These are phyloP conservation scores for Sphaerophoria rueppellii DNA, from an alignment of 2,888 invertebrate genomes.

Conservation along the genomic window DNA sequence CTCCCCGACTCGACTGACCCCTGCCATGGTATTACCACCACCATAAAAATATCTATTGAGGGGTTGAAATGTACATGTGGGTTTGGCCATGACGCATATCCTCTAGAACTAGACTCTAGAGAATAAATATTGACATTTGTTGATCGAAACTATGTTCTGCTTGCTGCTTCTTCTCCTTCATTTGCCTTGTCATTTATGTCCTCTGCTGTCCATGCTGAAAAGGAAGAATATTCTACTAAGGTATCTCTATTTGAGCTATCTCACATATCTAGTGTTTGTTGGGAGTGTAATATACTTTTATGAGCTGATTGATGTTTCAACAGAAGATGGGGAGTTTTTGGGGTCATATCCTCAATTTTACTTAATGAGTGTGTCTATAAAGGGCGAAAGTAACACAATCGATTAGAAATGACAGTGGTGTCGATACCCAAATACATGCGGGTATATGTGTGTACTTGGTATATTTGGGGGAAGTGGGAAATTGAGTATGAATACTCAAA, in stretches of 20 bases:
- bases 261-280: neutral
- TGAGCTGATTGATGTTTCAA: constrained; percentile 28
- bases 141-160: constrained; percentile 44
- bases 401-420: constrained; percentile 47
- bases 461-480: neutral
- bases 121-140: constrained; percentile 66
- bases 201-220: too few relatives aligned
- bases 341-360: constrained; percentile 19
- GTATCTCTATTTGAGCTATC: constrained; percentile 1
- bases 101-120: constrained; percentile 15
- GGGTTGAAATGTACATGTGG: neutral
- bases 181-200: neutral
- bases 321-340: constrained; percentile 8
- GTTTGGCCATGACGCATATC: constrained; percentile 19
- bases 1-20: too few relatives aligned
- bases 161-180: neutral
- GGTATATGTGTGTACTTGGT: neutral
- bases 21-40: neutral
- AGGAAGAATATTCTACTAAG: neutral
- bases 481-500: constrained; percentile 3
- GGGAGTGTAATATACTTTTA: constrained; percentile 27
- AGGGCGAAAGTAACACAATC: constrained; percentile 53
- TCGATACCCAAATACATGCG: constrained; percentile 1
- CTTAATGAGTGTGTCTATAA: constrained; percentile 52
- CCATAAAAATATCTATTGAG: neutral